phyloP scores from a whole-genome alignment of 64 coral and sea anemone genomes.

The Stichodactyla helianthus region DNA sequence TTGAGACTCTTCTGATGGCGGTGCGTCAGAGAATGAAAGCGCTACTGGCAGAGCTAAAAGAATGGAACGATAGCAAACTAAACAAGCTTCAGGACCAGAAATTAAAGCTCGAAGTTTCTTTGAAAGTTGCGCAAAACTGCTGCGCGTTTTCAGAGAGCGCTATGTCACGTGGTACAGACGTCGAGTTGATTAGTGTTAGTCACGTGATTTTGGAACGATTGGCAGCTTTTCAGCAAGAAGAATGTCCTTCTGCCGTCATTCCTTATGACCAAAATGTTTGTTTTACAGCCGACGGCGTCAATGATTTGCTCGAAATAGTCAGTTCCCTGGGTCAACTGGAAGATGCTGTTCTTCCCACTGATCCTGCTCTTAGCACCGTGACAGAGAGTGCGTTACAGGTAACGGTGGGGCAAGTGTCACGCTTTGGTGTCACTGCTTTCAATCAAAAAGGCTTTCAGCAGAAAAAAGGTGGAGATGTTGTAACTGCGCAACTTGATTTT shows the following conservation, averaged over 20 bases:
- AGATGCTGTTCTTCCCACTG: conserved; percentile 14
- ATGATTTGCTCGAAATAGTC: conserved; percentile 35
- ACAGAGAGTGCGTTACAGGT: conserved; percentile 52
- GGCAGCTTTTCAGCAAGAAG: conserved; percentile 26
- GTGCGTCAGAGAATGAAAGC: conserved; percentile 53
- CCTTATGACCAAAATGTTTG: background rate
- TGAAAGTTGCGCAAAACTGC: conserved; percentile 22
- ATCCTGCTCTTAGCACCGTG: conserved; percentile 32
- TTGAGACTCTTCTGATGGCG: conserved; percentile 41
- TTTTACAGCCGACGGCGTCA: background rate
- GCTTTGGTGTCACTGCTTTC: conserved; percentile 56
- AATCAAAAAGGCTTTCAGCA: conserved; percentile 39
- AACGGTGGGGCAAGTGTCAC: conserved; percentile 38
- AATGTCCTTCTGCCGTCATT: background rate
- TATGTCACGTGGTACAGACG: conserved; percentile 24
- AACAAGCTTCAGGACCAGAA: conserved; percentile 44
- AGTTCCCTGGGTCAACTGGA: conserved; percentile 20
- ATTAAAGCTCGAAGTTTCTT: conserved; percentile 20
- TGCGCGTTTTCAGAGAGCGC: conserved; percentile 50
- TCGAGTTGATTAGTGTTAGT: conserved; percentile 53
- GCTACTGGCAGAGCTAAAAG: conserved; percentile 48
- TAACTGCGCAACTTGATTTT: conserved; percentile 28
- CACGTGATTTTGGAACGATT: conserved; percentile 27
- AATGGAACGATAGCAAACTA: conserved; percentile 29
- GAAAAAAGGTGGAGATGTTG: conserved; percentile 53